phyloP scores from a whole-genome alignment of 2,888 invertebrate genomes.

The Spicauda simplicius region DNA sequence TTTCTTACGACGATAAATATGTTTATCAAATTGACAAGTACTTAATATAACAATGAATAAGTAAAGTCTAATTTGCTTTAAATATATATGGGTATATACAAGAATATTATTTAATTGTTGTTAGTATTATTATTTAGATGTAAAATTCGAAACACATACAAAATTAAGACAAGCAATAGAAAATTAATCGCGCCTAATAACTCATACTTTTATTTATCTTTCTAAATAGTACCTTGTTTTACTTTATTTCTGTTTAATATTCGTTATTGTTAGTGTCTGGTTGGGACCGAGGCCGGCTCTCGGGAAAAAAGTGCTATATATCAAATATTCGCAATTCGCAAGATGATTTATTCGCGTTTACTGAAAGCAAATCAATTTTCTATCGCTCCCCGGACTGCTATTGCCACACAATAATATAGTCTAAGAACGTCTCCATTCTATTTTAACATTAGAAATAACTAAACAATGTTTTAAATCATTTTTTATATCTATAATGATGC shows the following conservation, averaged over 20 bases:
- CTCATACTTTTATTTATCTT: neutral
- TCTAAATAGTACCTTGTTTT: constrained; percentile 1
- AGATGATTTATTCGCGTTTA: constrained; percentile 23
- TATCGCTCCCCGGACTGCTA: constrained; percentile 13
- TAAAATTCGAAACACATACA: no score
- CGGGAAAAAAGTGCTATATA: constrained; percentile 14
- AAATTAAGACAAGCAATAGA: no score
- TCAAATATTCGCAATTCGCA: constrained; percentile 14
- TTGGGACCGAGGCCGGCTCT: constrained; percentile 1
- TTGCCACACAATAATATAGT: neutral
- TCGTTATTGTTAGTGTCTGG: constrained; percentile 6
- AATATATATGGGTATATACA: no score
- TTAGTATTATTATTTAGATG: no score
- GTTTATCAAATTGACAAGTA: no score
- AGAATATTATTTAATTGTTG: no score
- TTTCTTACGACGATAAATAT: no score
- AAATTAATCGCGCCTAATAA: neutral
- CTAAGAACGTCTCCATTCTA: neutral
- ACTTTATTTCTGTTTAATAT: constrained; percentile 8
- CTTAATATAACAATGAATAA: no score
- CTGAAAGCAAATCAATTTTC: constrained; percentile 29
- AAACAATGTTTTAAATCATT: neutral
- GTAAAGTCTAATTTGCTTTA: no score
- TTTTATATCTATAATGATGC: neutral
- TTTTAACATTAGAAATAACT: neutral